Conservation (phyloP, 1,140 invertebrate species). For the Homarus americanus region DNA sequence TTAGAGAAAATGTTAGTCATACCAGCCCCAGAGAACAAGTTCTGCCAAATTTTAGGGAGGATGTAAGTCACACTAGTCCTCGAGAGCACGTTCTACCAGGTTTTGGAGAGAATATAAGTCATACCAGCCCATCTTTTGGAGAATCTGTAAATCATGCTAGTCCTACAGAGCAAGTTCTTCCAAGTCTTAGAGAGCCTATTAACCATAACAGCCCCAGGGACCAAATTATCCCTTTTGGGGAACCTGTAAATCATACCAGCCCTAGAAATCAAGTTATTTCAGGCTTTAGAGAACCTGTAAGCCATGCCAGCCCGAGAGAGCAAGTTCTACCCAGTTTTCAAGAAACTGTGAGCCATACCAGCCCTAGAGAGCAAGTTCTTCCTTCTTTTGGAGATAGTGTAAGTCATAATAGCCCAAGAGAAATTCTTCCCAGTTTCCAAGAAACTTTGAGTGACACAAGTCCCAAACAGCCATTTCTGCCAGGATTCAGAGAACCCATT, state of each 20-base stretch:
- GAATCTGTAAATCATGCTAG: constrained; percentile 16
- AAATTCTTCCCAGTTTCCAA: constrained; percentile 26
- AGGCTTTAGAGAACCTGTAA: constrained; percentile 29
- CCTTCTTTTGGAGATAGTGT: background rate
- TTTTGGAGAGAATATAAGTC: constrained; percentile 14
- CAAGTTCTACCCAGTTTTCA: constrained; percentile 16
- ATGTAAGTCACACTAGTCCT: constrained; percentile 10
- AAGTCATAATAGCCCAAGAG: constrained; percentile 37
- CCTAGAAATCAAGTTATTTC: constrained; percentile 33
- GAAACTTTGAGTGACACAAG: constrained; percentile 23
- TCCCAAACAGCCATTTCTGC: constrained; percentile 19
- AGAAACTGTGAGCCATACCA: background rate
- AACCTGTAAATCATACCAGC: constrained; percentile 18
- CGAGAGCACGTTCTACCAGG: constrained; percentile 27
- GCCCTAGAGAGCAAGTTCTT: constrained; percentile 21
- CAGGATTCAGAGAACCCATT: constrained; percentile 36
- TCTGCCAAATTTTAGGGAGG: constrained; percentile 11
- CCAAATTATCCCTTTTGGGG: constrained; percentile 35
- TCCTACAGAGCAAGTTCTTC: constrained; percentile 43
- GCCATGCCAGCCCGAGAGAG: constrained; percentile 46
- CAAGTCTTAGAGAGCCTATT: constrained; percentile 4
- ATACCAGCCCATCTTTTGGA: constrained; percentile 30
- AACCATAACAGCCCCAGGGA: constrained; percentile 28
- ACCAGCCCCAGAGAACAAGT: constrained; percentile 49
- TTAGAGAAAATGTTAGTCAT: constrained; percentile 11